Evolutionary conservation across 2,888 invertebrate species (phyloP).

Genomic region (Orthonevra nobilis): DNA sequence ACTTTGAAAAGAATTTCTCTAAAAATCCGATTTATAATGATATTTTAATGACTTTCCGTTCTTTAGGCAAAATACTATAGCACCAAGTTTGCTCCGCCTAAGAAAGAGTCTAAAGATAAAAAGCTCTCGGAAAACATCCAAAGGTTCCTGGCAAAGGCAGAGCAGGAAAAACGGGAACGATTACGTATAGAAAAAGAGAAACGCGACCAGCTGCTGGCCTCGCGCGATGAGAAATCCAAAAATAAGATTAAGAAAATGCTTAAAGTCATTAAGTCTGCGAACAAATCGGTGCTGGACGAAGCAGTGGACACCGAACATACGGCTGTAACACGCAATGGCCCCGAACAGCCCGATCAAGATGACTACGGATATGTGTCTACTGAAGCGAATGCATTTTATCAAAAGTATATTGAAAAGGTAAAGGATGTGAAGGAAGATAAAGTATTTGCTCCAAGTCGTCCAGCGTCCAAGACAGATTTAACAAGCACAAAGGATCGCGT

Average conservation of each 20-base stretch:
- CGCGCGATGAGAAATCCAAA: slow-evolving; percentile 87
- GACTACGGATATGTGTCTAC: slow-evolving; percentile 95
- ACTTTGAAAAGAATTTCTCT: not conserved
- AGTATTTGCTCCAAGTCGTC: slow-evolving; percentile 83
- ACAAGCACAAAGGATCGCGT: slow-evolving; percentile 87
- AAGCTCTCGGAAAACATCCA: slow-evolving; percentile 89
- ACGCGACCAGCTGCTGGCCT: slow-evolving; percentile 84
- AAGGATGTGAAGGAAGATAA: slow-evolving; percentile 83
- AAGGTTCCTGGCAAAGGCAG: slow-evolving; percentile 90
- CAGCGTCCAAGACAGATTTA: slow-evolving; percentile 76
- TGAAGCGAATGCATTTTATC: slow-evolving; percentile 89
- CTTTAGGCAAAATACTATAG: slow-evolving; percentile 85
- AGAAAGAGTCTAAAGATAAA: slow-evolving; percentile 87
- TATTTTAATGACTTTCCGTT: slow-evolving; percentile 2
- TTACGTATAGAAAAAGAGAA: slow-evolving; percentile 84
- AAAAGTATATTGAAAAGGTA: slow-evolving; percentile 92
- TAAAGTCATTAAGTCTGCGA: slow-evolving; percentile 93
- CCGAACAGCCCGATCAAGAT: slow-evolving; percentile 92
- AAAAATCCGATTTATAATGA: not conserved
- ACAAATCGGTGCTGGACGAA: slow-evolving; percentile 91
- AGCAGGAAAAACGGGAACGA: slow-evolving; percentile 88
- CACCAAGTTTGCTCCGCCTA: slow-evolving; percentile 90
- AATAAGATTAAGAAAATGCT: slow-evolving; percentile 89
- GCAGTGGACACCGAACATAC: slow-evolving; percentile 89
- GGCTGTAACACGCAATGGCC: slow-evolving; percentile 87